Base-by-base conservation (phyloP, 2,113 vertebrate species). In the Eubucco bourcierii region DNA sequence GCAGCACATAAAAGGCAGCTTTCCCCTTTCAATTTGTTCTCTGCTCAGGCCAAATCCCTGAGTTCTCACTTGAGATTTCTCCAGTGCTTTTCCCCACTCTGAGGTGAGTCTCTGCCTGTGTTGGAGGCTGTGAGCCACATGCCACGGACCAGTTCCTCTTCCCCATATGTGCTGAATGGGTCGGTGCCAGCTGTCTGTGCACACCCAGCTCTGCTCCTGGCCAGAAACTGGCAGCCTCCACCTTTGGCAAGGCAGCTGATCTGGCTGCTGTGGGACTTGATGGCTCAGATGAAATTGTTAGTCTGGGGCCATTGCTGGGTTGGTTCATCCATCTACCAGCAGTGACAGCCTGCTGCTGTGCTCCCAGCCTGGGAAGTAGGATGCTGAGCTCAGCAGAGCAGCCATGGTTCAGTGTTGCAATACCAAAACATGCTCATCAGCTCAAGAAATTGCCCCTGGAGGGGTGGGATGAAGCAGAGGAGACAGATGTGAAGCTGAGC, bases 111-210 rank as follows among this genome's bases (percentile, higher is more conserved):
- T 55, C 29, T 61, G 47, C 23, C 47, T 10, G 7, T 0, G 2
- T 7, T 37, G 2, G n/a, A 58, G 28, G 52, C 53, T 47, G 21
- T 0, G 5, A 41, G n/a, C 59, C 64, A 65, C 50, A 15, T 4
- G 0, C 19, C 19, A 3, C 0, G 0, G 39, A 3, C 20, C 3
- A 0, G 47, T 47, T 31, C 55, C 1, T 6, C 47, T 37, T 27
- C 31, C 56, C 70, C 10, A 0, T 0, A 2, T 44, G 31, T 5
- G 1, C 3, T 3, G 41, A 27, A n/a, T 0, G 0, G 68, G 55
- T 15, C 2, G 5, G 3, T 5, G 28, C 4, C 60, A 34, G 25
- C 73, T 15, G 15, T 1, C 1, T 11, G 15, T 2, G 9, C 2
- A 7, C 8, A 1, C 31, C 34, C 52, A 10, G 24, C 27, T 33